Evolutionary conservation across 2,888 invertebrate species (phyloP).

Genomic region (Nephrocerus scutellatus): DNA sequence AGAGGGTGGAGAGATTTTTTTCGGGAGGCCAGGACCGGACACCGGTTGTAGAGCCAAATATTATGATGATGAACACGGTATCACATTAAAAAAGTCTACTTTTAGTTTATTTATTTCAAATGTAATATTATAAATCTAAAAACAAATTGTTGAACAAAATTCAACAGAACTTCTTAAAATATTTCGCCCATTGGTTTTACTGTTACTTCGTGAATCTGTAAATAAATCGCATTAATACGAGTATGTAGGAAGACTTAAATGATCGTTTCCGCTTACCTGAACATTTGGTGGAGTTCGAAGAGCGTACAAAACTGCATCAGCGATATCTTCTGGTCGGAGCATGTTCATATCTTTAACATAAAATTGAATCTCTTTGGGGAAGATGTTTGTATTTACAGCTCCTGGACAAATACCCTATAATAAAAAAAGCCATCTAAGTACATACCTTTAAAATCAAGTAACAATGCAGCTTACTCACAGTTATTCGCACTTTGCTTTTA

Average conservation of each 20-base stretch:
- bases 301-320: slow-evolving; percentile 42
- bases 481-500: slow-evolving; percentile 38
- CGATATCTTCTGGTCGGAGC: slow-evolving; percentile 39
- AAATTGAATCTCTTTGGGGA: slow-evolving; percentile 41
- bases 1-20: too few relatives aligned
- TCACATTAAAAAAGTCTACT: too few relatives aligned
- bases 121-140: too few relatives aligned
- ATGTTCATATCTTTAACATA: slow-evolving; percentile 41
- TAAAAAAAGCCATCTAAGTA: not conserved
- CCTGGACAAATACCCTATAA: slow-evolving; percentile 42
- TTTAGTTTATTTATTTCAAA: too few relatives aligned
- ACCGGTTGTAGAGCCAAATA: too few relatives aligned
- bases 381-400: slow-evolving; percentile 43
- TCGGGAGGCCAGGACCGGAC: too few relatives aligned
- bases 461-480: slow-evolving; percentile 24
- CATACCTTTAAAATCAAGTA: not conserved
- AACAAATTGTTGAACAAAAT: too few relatives aligned
- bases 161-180: too few relatives aligned
- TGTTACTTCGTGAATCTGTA: slow-evolving; percentile 41
- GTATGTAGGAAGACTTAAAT: too few relatives aligned
- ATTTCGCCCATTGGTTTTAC: slow-evolving; percentile 43
- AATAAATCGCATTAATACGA: too few relatives aligned
- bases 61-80: too few relatives aligned
- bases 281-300: slow-evolving; percentile 39
- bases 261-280: slow-evolving; percentile 30